Conservation (phyloP, 2,113 vertebrate species). For the Myrmecophaga tridactyla region DNA sequence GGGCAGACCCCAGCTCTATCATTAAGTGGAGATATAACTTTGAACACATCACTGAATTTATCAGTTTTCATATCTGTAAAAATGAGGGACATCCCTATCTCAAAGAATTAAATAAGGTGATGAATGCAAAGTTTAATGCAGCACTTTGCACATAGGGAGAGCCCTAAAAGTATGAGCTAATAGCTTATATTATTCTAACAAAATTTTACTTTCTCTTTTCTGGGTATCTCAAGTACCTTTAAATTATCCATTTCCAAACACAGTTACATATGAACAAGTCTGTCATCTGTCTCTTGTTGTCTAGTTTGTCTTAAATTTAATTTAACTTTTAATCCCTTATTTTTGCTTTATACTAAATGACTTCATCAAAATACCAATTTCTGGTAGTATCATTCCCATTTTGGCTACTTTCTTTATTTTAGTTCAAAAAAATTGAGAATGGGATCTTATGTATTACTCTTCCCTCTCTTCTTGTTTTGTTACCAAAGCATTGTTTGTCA, state of each 20-base stretch:
- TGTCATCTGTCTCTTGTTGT: neutral
- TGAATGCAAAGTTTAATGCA: neutral
- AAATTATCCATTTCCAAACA: neutral
- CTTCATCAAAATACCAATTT: neutral
- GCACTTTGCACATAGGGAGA: neutral
- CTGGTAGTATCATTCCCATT: neutral
- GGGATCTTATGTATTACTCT: neutral
- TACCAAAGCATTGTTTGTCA: neutral
- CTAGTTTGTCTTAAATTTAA: neutral
- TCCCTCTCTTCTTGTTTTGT: neutral
- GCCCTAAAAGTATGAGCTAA: neutral
- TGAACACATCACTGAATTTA: neutral
- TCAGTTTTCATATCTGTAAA: neutral
- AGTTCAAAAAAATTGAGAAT: neutral
- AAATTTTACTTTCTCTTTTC: neutral
- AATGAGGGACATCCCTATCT: neutral
- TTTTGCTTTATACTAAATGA: neutral
- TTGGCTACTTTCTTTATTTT: neutral
- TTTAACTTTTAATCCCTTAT: neutral
- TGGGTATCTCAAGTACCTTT: neutral
- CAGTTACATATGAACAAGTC: neutral
- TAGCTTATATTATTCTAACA: neutral
- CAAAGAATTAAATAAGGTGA: neutral
- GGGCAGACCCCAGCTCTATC: neutral
- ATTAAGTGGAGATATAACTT: neutral